phyloP scores from a whole-genome alignment of 2,888 invertebrate genomes.

The Parascotia fuliginaria region DNA sequence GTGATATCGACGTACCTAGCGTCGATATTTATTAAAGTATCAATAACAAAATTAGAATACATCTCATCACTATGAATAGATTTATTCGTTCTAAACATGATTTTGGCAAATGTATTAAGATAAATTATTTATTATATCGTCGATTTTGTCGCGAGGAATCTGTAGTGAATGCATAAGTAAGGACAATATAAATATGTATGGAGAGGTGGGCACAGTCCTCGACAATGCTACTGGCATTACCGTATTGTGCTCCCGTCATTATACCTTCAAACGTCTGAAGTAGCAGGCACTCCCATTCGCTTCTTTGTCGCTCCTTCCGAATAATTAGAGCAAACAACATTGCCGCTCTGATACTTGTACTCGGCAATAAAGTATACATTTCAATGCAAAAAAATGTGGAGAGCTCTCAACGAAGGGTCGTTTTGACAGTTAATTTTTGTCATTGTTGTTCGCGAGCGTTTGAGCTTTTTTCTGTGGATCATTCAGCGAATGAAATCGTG shows the following conservation, averaged over 20 bases:
- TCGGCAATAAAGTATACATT: constrained; percentile 79
- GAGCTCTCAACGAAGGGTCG: constrained; percentile 67
- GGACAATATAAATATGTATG: constrained; percentile 77
- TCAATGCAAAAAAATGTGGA: constrained; percentile 74
- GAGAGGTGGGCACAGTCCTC: constrained; percentile 68
- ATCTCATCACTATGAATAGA: constrained; percentile 41
- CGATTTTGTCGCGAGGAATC: constrained; percentile 30
- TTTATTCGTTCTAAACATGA: constrained; percentile 42
- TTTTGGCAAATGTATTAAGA: constrained; percentile 45
- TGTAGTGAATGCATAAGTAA: constrained; percentile 52
- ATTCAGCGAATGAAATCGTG: constrained; percentile 54
- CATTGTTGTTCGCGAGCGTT: constrained; percentile 68
- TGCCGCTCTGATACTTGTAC: constrained; percentile 59
- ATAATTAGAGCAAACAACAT: constrained; percentile 78
- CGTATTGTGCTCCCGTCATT: constrained; percentile 74
- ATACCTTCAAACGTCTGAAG: constrained; percentile 68
- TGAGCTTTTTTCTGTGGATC: constrained; percentile 62
- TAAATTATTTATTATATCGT: constrained; percentile 44
- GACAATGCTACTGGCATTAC: constrained; percentile 71
- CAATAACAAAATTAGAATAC: constrained; percentile 42
- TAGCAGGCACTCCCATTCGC: constrained; percentile 72
- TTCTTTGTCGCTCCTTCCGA: constrained; percentile 81
- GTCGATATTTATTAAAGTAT: constrained; percentile 11
- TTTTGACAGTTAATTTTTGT: constrained; percentile 77
- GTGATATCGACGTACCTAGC: background rate